Base-by-base conservation (phyloP, 2,888 invertebrate genomes). In the Caenorhabditis wallacei region DNA sequence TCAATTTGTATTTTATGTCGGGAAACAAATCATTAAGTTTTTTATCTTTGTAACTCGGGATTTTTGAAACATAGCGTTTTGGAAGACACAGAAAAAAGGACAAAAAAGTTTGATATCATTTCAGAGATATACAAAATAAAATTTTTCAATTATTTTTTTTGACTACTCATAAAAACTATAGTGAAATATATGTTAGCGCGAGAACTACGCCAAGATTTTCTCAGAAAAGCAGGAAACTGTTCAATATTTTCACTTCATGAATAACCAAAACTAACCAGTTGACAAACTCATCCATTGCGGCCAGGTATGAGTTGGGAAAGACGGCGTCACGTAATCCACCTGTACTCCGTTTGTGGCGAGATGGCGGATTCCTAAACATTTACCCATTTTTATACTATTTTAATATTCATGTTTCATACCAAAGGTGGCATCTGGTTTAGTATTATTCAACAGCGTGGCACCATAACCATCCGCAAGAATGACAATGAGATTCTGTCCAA, bases 241-340 rank as follows among this genome's bases (percentile, higher is more conserved):
- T 5, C 30, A 30, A 30, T 30, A n/a, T 30, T 5, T 30, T 30
- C 30, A 30, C 30, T 40, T 40, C 11, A 8, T 10, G 13, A 40
- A 40, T 8, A 11, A 13, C 10, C 40, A 13, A 16, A 40, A 40
- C 16, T 22, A 37, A 92, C 92, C 92, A 24, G 92, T 92, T 10
- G 88, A 88, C 16, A 92, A 78, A 75, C 88, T 88, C 78, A 89
- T 88, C 90, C 90, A 92, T 64, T 90, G 91, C 8, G 92, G 92
- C 87, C 90, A 92, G 7, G 86, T 87, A 56, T 90, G 88, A 0
- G 92, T 90, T 57, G 92, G 92, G 68, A 90, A 92, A 13, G 87
- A 71, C 0, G 91, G 89, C 56, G 85, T 89, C 57, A 92, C 78
- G 70, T 90, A 89, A 40, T 90, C 88, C 4, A 90, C 90, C 59